Evolutionary conservation across 2,113 vertebrate genomes (phyloP), one percentile per base, ranked within the genome.

Genomic region (Hirundichthys speculiger): DNA sequence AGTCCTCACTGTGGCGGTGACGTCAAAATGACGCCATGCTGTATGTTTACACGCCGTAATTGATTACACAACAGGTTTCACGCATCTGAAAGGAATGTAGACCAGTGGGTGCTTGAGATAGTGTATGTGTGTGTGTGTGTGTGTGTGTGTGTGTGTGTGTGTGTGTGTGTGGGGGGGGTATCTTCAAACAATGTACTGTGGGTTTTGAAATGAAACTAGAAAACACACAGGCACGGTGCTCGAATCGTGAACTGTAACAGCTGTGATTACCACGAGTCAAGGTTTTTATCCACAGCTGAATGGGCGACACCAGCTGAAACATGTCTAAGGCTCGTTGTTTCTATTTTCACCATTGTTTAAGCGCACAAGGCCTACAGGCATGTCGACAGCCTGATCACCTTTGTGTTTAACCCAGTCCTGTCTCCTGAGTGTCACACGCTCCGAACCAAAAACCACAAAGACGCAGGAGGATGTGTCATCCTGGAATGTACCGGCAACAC

Each of bases 321-420:
- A 48, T 18, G 43, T 52, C 39, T 60, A 13, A 1, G 1, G 15
- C 9, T 15, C 1, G 5, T 34, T 18, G 42, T 40, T 21, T 64
- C 15, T 1, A 13, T 27, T n/a, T 13, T 43, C 34, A 41, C 4
- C 30, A 15, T 13, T 16, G 59, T 59, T 11, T 1, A 27, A 41
- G 30, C 14, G 48, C 42, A 11, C 2, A 3, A 56, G 39, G 50
- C 43, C 24, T 15, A 3, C 38, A 45, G 54, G 60, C 43, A 18
- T 20, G 3, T 38, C 19, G 52, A 13, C 34, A 16, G 2, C 24
- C 19, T 39, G 57, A 58, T 34, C 15, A 9, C 64, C 8, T 56
- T 42, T 41, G 20, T 20, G 30, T 25, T 19, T 30, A 68, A 68
- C 61, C 59, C 54, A 18, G 5, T 56, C 25, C 39, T 73, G 41